phyloP scores from a whole-genome alignment of 2,888 invertebrate genomes.

The Parochlus steinenii region DNA sequence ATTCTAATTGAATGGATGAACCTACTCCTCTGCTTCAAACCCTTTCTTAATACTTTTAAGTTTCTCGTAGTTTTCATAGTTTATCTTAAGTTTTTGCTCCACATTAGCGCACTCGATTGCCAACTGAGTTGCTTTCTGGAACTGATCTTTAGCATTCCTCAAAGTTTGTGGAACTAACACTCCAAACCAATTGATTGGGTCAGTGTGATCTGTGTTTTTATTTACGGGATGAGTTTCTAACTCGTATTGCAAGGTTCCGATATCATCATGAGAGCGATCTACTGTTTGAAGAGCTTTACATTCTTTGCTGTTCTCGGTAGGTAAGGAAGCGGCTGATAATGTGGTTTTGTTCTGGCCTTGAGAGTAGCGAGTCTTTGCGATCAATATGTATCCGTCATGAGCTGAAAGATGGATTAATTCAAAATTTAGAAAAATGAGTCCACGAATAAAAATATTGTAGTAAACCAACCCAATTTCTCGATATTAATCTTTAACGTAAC shows the following conservation, averaged over 20 bases:
- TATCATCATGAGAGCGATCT: conserved; percentile 23
- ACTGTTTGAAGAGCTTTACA: conserved; percentile 31
- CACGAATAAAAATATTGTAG: too few species aligned
- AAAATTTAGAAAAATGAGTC: background rate
- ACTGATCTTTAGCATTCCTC: conserved; percentile 54
- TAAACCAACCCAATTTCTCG: too few species aligned
- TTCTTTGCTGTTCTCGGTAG: conserved; percentile 38
- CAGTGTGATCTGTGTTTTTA: conserved; percentile 26
- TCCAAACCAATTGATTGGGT: conserved; percentile 79
- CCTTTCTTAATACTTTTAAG: background rate
- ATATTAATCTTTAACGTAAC: conserved; percentile 48
- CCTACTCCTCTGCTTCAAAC: too few species aligned
- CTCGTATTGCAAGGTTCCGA: conserved; percentile 21
- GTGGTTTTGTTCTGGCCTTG: conserved; percentile 60
- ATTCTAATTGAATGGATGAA: too few species aligned
- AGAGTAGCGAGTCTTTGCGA: conserved; percentile 65
- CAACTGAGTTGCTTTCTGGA: conserved; percentile 49
- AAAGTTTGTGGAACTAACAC: conserved; percentile 66
- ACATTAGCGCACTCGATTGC: conserved; percentile 51
- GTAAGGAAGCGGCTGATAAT: too few species aligned
- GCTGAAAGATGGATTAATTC: too few species aligned
- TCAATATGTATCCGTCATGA: conserved; percentile 51
- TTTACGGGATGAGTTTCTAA: conserved; percentile 26
- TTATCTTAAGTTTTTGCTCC: conserved; percentile 37
- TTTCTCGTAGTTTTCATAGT: conserved; percentile 2